A percentile compares a stretch with the other conserved stretches of the same genome.
These are phyloP conservation scores for Hirtodrosophila trivittata DNA, from an alignment of 2,888 invertebrate species.

Conservation along the genomic window DNA sequence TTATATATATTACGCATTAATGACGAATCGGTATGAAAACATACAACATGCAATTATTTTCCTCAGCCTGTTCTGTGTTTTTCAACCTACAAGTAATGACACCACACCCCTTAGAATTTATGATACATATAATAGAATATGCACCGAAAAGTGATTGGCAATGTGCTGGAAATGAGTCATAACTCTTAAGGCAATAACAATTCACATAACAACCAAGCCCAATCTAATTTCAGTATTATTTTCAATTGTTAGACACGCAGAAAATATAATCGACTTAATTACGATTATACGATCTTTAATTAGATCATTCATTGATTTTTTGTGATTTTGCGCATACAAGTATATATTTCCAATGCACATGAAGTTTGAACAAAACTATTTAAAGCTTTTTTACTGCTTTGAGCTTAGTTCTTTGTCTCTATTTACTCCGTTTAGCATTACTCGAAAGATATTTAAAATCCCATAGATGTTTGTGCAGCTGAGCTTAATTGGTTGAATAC, in stretches of 20 bases:
- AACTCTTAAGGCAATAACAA: background rate
- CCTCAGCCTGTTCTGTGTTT: too few relatives aligned
- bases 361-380: too few relatives aligned
- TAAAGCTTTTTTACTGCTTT: too few relatives aligned
- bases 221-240: constrained; percentile 1
- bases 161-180: background rate
- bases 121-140: constrained; percentile 4
- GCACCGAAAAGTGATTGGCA: background rate
- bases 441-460: constrained; percentile 1
- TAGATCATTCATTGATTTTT: background rate
- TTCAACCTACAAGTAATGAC: background rate
- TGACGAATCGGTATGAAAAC: too few relatives aligned
- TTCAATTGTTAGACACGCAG: background rate
- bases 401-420: too few relatives aligned
- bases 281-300: background rate
- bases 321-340: too few relatives aligned
- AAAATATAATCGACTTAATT: background rate
- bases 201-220: background rate
- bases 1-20: too few relatives aligned
- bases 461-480: constrained; percentile 20
- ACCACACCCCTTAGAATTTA: background rate
- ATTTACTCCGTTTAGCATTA: constrained; percentile 7
- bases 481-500: constrained; percentile 9
- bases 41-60: too few relatives aligned
- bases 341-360: too few relatives aligned